Conservation (phyloP, 1,140 invertebrate species). For the Oncopeltus fasciatus region DNA sequence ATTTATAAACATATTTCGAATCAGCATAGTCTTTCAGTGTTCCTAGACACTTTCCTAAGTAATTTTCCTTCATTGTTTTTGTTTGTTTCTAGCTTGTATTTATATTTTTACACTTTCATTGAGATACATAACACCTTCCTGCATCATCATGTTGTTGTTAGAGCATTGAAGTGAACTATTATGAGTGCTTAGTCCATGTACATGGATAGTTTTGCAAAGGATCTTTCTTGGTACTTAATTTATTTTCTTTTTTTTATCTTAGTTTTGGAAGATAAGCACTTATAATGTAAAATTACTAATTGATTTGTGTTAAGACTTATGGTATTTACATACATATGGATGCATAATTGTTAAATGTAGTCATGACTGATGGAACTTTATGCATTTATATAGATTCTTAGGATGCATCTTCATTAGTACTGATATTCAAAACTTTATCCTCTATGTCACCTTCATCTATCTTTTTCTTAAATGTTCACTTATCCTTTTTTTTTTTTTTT, state of each 20-base stretch:
- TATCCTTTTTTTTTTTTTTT: no score
- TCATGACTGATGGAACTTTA: neutral
- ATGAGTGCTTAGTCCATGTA: neutral
- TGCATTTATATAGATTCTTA: conserved; percentile 2
- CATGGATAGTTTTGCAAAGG: neutral
- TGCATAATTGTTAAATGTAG: conserved; percentile 1
- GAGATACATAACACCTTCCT: neutral
- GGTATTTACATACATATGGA: neutral
- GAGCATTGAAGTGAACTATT: neutral
- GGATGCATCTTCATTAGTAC: conserved; percentile 4
- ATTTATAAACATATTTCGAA: no score
- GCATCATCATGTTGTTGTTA: neutral
- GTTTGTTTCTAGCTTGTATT: neutral
- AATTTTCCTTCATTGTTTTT: neutral
- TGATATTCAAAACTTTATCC: neutral
- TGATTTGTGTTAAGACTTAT: neutral
- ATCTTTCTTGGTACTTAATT: neutral
- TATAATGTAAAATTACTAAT: neutral
- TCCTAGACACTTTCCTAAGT: neutral
- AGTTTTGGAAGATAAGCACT: conserved; percentile 1
- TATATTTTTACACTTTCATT: no score
- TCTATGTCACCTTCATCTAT: neutral
- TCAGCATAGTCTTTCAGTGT: neutral
- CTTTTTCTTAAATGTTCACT: neutral
- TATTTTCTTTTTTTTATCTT: no score